Base-by-base conservation (phyloP, 2,888 invertebrate species). In the Steinernema carpocapsae region DNA sequence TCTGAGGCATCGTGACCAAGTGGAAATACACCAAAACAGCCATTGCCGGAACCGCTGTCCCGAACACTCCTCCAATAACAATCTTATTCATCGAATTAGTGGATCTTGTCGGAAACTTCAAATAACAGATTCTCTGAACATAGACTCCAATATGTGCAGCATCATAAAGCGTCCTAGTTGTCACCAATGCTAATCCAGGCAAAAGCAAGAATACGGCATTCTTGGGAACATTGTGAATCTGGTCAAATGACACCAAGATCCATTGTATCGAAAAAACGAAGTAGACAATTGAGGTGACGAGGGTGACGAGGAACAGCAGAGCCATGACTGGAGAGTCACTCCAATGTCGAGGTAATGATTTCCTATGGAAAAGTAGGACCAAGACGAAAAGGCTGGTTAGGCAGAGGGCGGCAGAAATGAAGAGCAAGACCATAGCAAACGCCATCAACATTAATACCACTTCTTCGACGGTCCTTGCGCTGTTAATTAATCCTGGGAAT, bases 351-450 rank as follows among this genome's bases (percentile, higher is more conserved):
- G 12, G 17, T 7, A 64, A 1, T 4, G 64, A 64, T 37, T 64
- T 64, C 64, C 64, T 1, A 6, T 64, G 22, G 64, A 64, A 64
- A 12, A 64, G 64, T 4, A 64, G 32, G 37, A 14, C 64, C 32
- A 64, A 29, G 26, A 37, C 37, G 64, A 64, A 2, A 10, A 64
- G 19, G 14, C 64, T 64, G 26, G 37, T 14, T 29, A 37, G 32
- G 19, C 64, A 64, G 22, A 64, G 32, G 14, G 17, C 32, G 10
- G 26, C 64, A 1, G 64, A 64, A 17, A 64, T 64, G 64, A 64
- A 64, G 7, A 64, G 64, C 24, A 64, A 29, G 64, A 64, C 64
- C 64, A 64, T 64, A 29, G 37, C 64, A 22, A 64, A 64, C 29
- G 64, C 64, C 64, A 64, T 64, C 29, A 64, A 64, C 64, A 64